A percentile compares a stretch with the other conserved stretches of the same genome.
Evolutionary conservation across 2,113 vertebrate genomes (phyloP).

Genomic region (Cyanoramphus novaezelandiae): DNA sequence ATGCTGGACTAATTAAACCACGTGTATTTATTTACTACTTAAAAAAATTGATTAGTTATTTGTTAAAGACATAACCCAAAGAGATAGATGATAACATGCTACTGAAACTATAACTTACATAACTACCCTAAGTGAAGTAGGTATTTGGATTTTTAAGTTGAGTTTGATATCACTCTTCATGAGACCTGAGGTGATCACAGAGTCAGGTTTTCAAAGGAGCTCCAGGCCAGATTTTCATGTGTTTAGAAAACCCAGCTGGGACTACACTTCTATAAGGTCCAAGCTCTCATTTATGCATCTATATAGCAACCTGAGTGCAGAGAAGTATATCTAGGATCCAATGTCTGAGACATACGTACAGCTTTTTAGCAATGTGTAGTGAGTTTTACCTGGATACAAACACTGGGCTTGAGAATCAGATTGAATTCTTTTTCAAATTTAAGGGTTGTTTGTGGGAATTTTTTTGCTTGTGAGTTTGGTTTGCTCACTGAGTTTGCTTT

Average conservation of each 20-base stretch:
- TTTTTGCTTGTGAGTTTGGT: not conserved
- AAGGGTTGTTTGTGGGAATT: not conserved
- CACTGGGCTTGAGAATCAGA: rapidly evolving
- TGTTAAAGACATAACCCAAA: not conserved
- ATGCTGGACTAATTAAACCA: not conserved
- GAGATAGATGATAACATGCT: not conserved
- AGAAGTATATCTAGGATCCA: not conserved
- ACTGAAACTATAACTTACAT: not conserved
- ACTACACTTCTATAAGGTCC: not conserved
- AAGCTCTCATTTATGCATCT: not conserved
- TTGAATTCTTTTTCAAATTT: not conserved
- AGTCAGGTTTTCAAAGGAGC: not conserved
- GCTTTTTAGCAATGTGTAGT: not conserved
- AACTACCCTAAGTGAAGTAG: not conserved
- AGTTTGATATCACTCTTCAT: not conserved
- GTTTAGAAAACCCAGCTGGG: not conserved
- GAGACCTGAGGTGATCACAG: not conserved
- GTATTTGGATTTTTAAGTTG: not conserved
- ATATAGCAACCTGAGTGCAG: not conserved
- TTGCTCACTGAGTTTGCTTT: not conserved
- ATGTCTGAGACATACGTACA: rapidly evolving
- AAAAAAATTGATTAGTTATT: not conserved
- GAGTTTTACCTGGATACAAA: not conserved
- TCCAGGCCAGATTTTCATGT: not conserved
- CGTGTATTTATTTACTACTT: not conserved